These are phyloP conservation scores for Sialis fuliginosa DNA, from an alignment of 2,888 invertebrate species.

Conservation along the genomic window DNA sequence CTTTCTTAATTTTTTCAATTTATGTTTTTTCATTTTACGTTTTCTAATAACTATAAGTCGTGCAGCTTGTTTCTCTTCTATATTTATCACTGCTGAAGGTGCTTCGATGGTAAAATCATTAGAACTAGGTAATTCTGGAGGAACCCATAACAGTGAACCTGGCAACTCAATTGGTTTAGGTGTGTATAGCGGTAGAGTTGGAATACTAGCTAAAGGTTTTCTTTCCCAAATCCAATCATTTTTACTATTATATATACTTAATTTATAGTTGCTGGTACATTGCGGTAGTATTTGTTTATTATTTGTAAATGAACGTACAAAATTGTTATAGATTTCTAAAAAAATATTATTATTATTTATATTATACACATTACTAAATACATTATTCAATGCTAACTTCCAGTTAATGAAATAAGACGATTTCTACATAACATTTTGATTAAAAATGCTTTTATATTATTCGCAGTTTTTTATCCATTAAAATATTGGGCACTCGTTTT, in stretches of 20 bases:
- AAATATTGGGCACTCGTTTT: too few relatives aligned
- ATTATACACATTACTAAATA: too few relatives aligned
- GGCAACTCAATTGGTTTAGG: not conserved
- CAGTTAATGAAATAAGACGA: too few relatives aligned
- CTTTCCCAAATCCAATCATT: not conserved
- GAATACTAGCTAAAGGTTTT: not conserved
- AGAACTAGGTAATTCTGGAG: not conserved
- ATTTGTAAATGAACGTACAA: too few relatives aligned
- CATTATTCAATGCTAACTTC: too few relatives aligned
- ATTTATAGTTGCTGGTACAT: too few relatives aligned
- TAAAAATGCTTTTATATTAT: too few relatives aligned
- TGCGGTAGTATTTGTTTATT: too few relatives aligned
- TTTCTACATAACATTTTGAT: too few relatives aligned
- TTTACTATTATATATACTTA: not conserved
- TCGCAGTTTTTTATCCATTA: too few relatives aligned
- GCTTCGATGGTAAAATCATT: not conserved
- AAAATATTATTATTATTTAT: too few relatives aligned
- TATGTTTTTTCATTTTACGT: constrained; percentile 77
- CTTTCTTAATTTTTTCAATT: constrained; percentile 60
- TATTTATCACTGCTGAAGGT: not conserved
- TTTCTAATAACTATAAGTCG: constrained; percentile 59
- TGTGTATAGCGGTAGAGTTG: not conserved
- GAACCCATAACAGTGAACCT: not conserved
- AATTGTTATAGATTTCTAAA: too few relatives aligned
- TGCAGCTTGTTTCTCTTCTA: constrained; percentile 45